Percentiles rank a stretch among this genome's conserved stretches.
Evolutionary conservation across 2,888 invertebrate genomes (phyloP).

Genomic region (Miltochrista miniata): DNA sequence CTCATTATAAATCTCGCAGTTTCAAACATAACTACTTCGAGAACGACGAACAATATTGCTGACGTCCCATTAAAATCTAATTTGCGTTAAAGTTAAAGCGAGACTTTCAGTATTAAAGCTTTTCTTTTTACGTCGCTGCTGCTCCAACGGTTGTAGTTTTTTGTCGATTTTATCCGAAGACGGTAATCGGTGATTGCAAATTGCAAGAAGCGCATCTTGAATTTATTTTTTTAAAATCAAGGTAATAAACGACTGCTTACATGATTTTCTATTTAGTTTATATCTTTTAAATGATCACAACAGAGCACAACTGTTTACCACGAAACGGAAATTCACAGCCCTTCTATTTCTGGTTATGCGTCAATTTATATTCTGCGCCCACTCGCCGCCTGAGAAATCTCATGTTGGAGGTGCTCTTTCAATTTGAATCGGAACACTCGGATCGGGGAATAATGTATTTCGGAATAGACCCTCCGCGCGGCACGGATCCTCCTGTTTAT

Average conservation of each 20-base stretch:
- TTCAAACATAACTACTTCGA: slow-evolving; percentile 34
- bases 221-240: slow-evolving; percentile 8
- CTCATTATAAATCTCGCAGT: slow-evolving; percentile 44
- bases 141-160: slow-evolving; percentile 34
- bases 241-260: slow-evolving; percentile 23
- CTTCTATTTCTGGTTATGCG: slow-evolving; percentile 82
- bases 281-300: slow-evolving; percentile 47
- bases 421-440: slow-evolving; percentile 84
- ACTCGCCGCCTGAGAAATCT: slow-evolving; percentile 83
- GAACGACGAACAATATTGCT: slow-evolving; percentile 49
- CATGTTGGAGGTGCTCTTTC: slow-evolving; percentile 84
- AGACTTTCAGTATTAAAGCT: slow-evolving; percentile 43
- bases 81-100: slow-evolving; percentile 56
- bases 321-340: slow-evolving; percentile 77
- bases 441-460: slow-evolving; percentile 84
- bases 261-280: slow-evolving; percentile 42
- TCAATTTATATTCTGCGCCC: slow-evolving; percentile 83
- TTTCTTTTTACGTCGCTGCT: slow-evolving; percentile 47
- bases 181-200: slow-evolving; percentile 23
- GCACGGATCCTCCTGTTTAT: slow-evolving; percentile 82
- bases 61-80: slow-evolving; percentile 58
- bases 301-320: slow-evolving; percentile 60
- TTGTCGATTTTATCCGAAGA: slow-evolving; percentile 23
- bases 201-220: slow-evolving; percentile 18
- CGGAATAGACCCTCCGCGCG: slow-evolving; percentile 80